phyloP scores from a whole-genome alignment of 2,888 invertebrate genomes.

The Tiliacea citrago region DNA sequence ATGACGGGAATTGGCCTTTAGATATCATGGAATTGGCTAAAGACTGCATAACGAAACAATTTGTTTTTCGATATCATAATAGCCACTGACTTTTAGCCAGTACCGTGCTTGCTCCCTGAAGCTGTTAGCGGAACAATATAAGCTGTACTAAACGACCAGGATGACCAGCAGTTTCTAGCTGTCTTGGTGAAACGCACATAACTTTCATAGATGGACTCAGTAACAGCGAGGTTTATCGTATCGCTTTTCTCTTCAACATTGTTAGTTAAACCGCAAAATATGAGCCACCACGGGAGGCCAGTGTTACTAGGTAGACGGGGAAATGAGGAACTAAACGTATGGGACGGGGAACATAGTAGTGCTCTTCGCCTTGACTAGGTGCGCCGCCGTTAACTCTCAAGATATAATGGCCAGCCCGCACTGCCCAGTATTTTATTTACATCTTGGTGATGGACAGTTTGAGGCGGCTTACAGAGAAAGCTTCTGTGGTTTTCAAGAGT shows the following conservation, averaged over 20 bases:
- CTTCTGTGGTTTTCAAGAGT: conserved; percentile 22
- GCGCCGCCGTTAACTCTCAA: background rate
- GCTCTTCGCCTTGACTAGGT: background rate
- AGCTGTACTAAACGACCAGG: background rate
- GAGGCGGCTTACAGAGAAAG: conserved; percentile 39
- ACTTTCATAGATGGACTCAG: conserved; percentile 48
- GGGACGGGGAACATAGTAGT: background rate
- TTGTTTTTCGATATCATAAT: background rate
- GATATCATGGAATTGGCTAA: background rate
- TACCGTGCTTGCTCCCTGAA: background rate
- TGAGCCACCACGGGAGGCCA: conserved; percentile 8
- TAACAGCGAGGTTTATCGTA: conserved; percentile 35
- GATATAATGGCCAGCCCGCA: background rate
- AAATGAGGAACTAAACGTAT: conserved; percentile 15
- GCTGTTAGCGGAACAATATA: background rate
- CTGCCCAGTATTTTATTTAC: background rate
- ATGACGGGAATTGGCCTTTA: background rate
- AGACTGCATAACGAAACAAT: background rate
- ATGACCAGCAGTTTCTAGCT: conserved; percentile 43
- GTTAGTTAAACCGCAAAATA: conserved; percentile 47
- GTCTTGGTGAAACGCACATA: conserved; percentile 32
- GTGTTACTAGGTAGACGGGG: background rate
- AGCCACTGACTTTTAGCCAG: background rate
- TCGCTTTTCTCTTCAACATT: conserved; percentile 38
- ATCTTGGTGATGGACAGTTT: conserved; percentile 9